Percentiles rank a stretch among this genome's conserved stretches.
Evolutionary conservation across 2,113 vertebrate species (phyloP).

Genomic region (human (Homo sapiens)): GRCh38 chr18:72880501-72881000

Average conservation of each 20-base stretch:
- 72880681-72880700: neutral
- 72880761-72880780: neutral
- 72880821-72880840: neutral
- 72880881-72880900: neutral
- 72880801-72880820: neutral
- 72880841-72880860: neutral
- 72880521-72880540: no score
- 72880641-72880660: no score
- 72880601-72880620: no score
- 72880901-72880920: conserved; percentile 1
- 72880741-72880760: neutral
- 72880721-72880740: neutral
- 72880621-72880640: no score
- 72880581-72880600: no score
- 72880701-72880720: neutral
- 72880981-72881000: no score
- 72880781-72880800: neutral
- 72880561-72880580: no score
- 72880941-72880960: conserved; percentile 12
- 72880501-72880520: no score
- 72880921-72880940: neutral
- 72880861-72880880: neutral
- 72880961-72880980: neutral
- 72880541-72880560: no score
- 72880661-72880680: neutral